These are phyloP conservation scores for Criorhina ranunculi DNA, from an alignment of 2,888 invertebrate genomes.

Conservation along the genomic window DNA sequence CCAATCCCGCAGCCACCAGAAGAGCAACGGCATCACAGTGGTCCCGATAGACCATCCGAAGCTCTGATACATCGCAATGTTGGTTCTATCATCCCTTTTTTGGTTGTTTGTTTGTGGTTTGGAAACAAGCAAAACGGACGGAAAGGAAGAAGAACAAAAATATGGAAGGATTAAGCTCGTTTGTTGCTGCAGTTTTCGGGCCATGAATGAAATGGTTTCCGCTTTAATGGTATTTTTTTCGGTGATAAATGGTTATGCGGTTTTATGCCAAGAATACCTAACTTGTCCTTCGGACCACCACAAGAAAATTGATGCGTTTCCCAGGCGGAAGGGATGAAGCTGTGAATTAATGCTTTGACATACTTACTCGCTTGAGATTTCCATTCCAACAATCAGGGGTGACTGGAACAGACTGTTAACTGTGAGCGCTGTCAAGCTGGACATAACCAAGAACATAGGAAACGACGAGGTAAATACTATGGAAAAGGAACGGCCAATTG, in stretches of 20 bases:
- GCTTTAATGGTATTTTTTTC: constrained; percentile 62
- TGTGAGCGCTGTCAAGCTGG: constrained; percentile 84
- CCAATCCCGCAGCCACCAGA: constrained; percentile 86
- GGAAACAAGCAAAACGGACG: constrained; percentile 44
- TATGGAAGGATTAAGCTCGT: constrained; percentile 66
- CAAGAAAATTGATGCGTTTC: constrained; percentile 46
- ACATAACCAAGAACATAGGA: constrained; percentile 84
- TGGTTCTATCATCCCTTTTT: constrained; percentile 84
- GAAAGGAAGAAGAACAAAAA: constrained; percentile 55
- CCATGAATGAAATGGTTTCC: constrained; percentile 60
- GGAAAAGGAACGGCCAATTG: constrained; percentile 84
- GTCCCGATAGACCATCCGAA: constrained; percentile 86
- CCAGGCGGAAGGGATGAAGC: not conserved
- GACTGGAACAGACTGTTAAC: constrained; percentile 85
- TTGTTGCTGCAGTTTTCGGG: constrained; percentile 53
- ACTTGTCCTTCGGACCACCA: constrained; percentile 28
- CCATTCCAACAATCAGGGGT: constrained; percentile 86
- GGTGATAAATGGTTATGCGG: constrained; percentile 64
- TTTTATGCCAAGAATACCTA: constrained; percentile 41
- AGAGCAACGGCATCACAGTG: constrained; percentile 85
- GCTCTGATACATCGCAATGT: constrained; percentile 85
- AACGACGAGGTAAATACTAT: constrained; percentile 84
- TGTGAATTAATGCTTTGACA: not conserved
- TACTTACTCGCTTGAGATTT: constrained; percentile 85
- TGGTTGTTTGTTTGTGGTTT: constrained; percentile 66